A percentile compares a stretch with the other conserved stretches of the same genome.
Conservation (phyloP, 2,888 invertebrate species). For the Petrolisthes manimaculis region DNA sequence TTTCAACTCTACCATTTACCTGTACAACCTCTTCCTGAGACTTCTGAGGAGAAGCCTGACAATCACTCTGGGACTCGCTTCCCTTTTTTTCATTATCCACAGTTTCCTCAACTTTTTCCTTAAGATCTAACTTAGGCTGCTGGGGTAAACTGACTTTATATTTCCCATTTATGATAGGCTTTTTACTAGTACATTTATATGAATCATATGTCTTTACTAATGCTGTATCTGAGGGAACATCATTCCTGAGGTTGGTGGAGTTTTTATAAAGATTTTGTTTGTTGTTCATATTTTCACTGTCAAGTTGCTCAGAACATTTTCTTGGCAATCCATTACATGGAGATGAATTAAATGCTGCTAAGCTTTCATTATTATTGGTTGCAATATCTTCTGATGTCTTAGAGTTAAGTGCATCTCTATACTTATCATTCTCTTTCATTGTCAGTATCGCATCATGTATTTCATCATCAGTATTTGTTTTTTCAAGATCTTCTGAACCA, state of each 20-base stretch:
- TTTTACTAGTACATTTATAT: not conserved
- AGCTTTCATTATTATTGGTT: constrained; percentile 8
- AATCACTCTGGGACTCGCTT: too few relatives aligned
- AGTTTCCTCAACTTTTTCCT: not conserved
- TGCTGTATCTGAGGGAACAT: not conserved
- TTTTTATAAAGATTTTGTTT: not conserved
- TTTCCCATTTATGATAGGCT: not conserved
- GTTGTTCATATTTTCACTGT: not conserved
- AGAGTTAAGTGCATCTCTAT: not conserved
- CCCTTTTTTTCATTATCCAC: too few relatives aligned
- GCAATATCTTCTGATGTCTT: not conserved
- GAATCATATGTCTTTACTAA: not conserved
- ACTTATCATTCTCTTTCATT: not conserved
- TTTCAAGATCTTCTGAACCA: constrained; percentile 14
- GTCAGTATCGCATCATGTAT: not conserved
- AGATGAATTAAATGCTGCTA: not conserved
- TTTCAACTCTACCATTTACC: too few relatives aligned
- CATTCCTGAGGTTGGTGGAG: not conserved
- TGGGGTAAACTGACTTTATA: too few relatives aligned
- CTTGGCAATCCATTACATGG: not conserved
- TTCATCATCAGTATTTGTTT: not conserved
- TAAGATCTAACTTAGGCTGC: too few relatives aligned
- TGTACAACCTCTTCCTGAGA: too few relatives aligned
- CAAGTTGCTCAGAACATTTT: not conserved
- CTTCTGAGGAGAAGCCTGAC: too few relatives aligned